Evolutionary conservation across 2,113 vertebrate species (phyloP).

Genomic region (Edolisoma coerulescens): DNA sequence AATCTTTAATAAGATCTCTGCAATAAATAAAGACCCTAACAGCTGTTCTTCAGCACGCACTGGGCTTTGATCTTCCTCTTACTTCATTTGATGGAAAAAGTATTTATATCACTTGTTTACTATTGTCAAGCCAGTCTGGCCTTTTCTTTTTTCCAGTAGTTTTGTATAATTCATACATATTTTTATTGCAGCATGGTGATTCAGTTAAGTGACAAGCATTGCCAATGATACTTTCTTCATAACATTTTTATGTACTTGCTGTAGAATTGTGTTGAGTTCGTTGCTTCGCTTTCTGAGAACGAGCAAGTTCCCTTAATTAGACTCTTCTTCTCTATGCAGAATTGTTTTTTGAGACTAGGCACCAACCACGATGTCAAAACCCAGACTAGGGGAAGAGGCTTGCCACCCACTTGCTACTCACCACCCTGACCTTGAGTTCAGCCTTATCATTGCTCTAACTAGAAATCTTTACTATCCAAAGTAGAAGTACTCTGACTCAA

Average conservation of each 20-base stretch:
- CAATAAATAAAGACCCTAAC: background rate
- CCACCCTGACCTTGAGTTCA: background rate
- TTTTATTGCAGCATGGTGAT: background rate
- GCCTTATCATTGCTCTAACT: background rate
- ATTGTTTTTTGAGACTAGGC: background rate
- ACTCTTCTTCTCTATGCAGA: background rate
- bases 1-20: background rate
- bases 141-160: background rate
- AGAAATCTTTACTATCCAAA: background rate
- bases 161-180: background rate
- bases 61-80: constrained; percentile 27
- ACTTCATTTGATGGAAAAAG: background rate
- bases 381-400: background rate
- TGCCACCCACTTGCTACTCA: background rate
- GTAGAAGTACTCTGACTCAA: background rate
- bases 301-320: background rate
- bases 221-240: background rate
- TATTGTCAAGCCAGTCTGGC: background rate
- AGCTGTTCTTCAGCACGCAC: background rate
- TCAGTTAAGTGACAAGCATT: background rate
- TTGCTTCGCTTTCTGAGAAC: background rate
- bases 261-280: background rate
- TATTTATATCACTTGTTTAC: background rate
- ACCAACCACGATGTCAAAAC: background rate
- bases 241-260: background rate